Base-by-base conservation (phyloP, 2,113 vertebrate genomes). In the Bungarus multicinctus region DNA sequence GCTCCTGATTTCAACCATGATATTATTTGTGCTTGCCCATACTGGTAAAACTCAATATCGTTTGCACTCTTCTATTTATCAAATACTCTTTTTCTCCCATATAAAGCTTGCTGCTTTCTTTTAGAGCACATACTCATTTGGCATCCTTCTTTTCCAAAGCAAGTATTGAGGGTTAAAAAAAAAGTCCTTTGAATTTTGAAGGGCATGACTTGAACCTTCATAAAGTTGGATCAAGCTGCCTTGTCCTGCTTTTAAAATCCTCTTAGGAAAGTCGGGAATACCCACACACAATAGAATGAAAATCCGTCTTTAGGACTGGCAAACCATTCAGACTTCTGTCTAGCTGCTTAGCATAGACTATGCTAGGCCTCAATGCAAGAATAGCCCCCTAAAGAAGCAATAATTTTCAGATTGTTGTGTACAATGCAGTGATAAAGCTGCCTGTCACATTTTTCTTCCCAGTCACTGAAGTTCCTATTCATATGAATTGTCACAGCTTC, bases 401-500 rank as follows among this genome's bases (percentile, higher is more conserved):
- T 98, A 98, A 98, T 98, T 98, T 98, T 98, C 97, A 96, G 96
- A 98, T 98, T 97, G 98, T 97, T 96, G 89, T 95, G 93, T 96
- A 96, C 96, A 97, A 97, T 98, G 97, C 97, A 94, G 94, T 98
- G 98, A 98, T 98, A 98, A 98, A 99, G 98, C 98, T 98, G 97
- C 98, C 98, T 98, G 98, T 98, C 98, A 99, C 99, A 99, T 99
- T 99, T 98, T 98, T 99, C 98, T 98, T 97, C 98, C 95, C 98
- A 97, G 98, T 98, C 98, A 99, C 98, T 98, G 98, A 97, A 97
- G 97, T 97, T 97, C 97, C 98, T 98, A 98, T 99, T 99, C 98
- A 99, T 93, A 96, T 85, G 97, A 96, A 98, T 98, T 98, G 98
- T 98, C 98, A 98, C 97, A 95, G 97, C 96, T 96, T 95, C 96